Conservation (phyloP, 2,797 vertebrate species). For the Cottoperca gobio region DNA sequence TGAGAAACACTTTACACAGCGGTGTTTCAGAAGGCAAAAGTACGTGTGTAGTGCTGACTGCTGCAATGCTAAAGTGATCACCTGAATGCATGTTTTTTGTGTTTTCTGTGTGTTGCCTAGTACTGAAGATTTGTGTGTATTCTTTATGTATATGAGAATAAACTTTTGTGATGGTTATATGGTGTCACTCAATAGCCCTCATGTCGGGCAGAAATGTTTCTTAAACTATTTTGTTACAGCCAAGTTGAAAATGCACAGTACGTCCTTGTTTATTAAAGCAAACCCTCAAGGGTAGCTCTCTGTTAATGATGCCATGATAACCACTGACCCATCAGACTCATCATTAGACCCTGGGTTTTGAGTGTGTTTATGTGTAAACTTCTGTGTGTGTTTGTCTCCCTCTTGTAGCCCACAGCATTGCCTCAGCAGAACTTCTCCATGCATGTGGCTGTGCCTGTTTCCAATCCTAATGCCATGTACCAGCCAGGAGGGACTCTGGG, state of each 20-base stretch:
- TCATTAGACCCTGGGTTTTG: conserved; percentile 51
- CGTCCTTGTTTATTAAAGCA: conserved; percentile 33
- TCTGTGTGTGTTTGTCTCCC: conserved; percentile 68
- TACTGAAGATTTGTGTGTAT: conserved; percentile 42
- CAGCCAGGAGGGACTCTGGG: conserved; percentile 92
- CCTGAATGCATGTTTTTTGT: conserved; percentile 78
- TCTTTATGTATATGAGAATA: conserved; percentile 32
- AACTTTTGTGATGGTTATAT: conserved; percentile 33
- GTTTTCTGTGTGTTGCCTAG: conserved; percentile 58
- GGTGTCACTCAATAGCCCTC: conserved; percentile 5
- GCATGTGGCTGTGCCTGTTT: conserved; percentile 98
- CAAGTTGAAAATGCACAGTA: conserved; percentile 14
- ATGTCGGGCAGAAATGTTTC: conserved; percentile 11
- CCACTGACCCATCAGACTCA: conserved; percentile 45
- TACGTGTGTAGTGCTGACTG: conserved; percentile 79
- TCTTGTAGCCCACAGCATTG: conserved; percentile 90
- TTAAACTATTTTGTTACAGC: conserved; percentile 19
- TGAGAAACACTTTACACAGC: conserved; percentile 32
- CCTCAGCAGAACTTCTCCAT: conserved; percentile 98
- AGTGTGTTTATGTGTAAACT: conserved; percentile 64
- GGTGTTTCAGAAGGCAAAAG: conserved; percentile 41
- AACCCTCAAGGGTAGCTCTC: conserved; percentile 31
- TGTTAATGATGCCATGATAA: conserved; percentile 66
- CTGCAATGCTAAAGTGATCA: conserved; percentile 77
- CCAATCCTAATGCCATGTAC: conserved; percentile 95